Base-by-base conservation (phyloP, 2,113 vertebrate species). In the Sinocyclocheilus grahami region DNA sequence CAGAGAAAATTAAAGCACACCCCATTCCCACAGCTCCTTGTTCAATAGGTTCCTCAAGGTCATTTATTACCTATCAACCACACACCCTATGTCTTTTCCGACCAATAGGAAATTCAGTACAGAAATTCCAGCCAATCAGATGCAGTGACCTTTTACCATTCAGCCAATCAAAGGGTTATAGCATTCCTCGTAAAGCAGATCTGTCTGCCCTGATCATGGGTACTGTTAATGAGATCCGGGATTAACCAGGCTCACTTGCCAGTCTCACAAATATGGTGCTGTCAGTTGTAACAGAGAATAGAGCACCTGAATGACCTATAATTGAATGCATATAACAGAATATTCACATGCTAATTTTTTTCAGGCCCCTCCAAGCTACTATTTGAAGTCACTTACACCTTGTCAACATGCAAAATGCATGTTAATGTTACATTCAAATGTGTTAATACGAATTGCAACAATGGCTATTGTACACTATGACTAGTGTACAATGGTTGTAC, bases 141-240 rank as follows among this genome's bases (percentile, higher is more conserved):
- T 60, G 13, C 42, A 63, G 14, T 71, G 76, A 71, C 77, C 71
- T 88, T 12, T 78, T 78, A 30, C 22, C 33, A 30, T 48, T 53
- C 85, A 82, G 22, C 84, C 84, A 87, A 84, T 84, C 76, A 46
- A 72, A 77, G 33, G 53, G 42, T 78, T 72, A 78, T n/a, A 62
- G 65, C 37, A 75, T 75, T 78, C 30, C 80, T 53, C n/a, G 67
- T 71, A 82, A 88, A 88, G 85, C 46, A 88, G 86, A 83, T 88
- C 85, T 82, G 67, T 72, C 55, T 58, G 74, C 22, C 48, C 86
- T 51, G 77, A 87, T 82, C 69, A 86, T 79, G 53, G 80, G 60
- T 83, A 63, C 76, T 82, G 77, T 82, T 89, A 85, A 88, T 88
- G 37, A 86, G 87, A 90, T 87, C 76, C 76, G 62, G 82, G 84